Base-by-base conservation (phyloP, 2,113 vertebrate species). In the Hypomesus transpacificus region DNA sequence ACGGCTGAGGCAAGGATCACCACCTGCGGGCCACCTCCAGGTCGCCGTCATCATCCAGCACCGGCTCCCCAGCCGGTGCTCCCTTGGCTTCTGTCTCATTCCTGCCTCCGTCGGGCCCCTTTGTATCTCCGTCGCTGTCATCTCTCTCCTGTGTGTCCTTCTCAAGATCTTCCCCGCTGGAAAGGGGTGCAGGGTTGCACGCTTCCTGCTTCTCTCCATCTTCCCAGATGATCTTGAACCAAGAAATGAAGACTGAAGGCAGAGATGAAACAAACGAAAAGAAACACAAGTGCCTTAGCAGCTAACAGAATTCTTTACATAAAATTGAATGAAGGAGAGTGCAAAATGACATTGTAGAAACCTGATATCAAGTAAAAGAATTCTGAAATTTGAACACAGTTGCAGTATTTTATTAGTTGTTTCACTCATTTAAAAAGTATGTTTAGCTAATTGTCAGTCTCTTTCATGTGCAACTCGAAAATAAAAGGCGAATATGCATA, bases 1-100 rank as follows among this genome's bases (percentile, higher is more conserved):
- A 61, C 7, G 11, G n/a, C 6, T 22, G 58, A 60, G 9, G 58
- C 0, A 26, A 60, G 9, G 3, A 18, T 18, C 28, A 60, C 8
- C 82, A 89, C 83, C 92, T 93, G 64, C 93, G 92, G 50, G 82
- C 68, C 24, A 99, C 88, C 0, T 95, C 92, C 50, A 98, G 78
- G 71, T 99, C 97, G 57, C 96, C 97, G 0, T 99, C 97, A 34
- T 93, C 90, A 13, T 99, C 97, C 61, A 95, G 75, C 11, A 80
- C 69, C 26, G 85, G 73, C 51, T 83, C 52, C 51, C 11, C 26
- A 63, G 6, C 22, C 53, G 68, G 61, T 65, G 77, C 2, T 26
- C 50, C 3, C 14, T 61, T 24, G 20, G 60, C 60, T 7, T 7
- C 13, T 54, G 18, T 1, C 69, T 22, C 52, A 78, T 69, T 53